A percentile compares a stretch with the other conserved stretches of the same genome.
phyloP scores from a whole-genome alignment of 2,113 vertebrate species.

The Australoheros scitulus region DNA sequence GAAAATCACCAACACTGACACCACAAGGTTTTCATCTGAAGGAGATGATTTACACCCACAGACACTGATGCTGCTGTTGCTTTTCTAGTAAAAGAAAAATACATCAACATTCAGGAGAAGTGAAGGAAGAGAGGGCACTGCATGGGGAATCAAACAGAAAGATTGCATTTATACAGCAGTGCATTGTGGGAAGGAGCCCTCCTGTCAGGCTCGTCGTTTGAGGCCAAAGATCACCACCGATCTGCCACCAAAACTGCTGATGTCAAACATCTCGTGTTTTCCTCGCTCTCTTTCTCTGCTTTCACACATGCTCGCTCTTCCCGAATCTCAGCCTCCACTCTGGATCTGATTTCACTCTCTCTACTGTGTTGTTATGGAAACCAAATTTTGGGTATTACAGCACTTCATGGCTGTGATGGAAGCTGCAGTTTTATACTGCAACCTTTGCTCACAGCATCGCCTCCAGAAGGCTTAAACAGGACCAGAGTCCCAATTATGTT shows the following conservation, averaged over 20 bases:
- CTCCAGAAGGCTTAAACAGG: background rate
- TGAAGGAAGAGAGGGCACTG: background rate
- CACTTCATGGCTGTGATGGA: background rate
- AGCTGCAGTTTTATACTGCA: background rate
- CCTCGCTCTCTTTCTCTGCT: constrained; percentile 27
- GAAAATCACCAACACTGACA: background rate
- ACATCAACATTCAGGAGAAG: background rate
- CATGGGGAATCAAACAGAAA: background rate
- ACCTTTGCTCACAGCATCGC: background rate
- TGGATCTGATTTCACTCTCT: constrained; percentile 44
- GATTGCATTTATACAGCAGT: background rate
- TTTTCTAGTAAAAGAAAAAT: background rate
- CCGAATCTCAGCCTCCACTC: constrained; percentile 18
- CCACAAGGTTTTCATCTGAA: background rate
- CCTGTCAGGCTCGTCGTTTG: constrained; percentile 38
- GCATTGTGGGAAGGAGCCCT: constrained; percentile 34
- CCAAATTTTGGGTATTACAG: constrained; percentile 16
- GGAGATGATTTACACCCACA: background rate
- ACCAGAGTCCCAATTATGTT: background rate
- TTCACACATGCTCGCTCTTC: constrained; percentile 33
- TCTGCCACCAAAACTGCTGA: constrained; percentile 59
- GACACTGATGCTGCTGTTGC: background rate
- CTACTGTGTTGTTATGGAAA: constrained; percentile 56
- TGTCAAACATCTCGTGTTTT: constrained; percentile 13
- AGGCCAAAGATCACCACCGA: constrained; percentile 50